Evolutionary conservation across 2,113 vertebrate genomes (phyloP).

Genomic region (Prionailurus viverrinus): DNA sequence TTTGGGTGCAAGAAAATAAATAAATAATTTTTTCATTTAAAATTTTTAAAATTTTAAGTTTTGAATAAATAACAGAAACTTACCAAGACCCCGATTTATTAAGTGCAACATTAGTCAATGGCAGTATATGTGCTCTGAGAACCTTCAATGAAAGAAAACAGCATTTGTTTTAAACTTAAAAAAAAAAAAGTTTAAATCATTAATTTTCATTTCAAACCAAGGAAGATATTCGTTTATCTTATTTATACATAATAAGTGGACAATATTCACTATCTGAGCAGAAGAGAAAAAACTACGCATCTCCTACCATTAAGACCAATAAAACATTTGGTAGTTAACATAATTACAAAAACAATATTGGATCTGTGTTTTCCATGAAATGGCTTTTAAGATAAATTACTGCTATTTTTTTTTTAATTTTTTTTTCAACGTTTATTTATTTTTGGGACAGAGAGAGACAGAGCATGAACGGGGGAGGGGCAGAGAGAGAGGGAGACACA

Average conservation of each 20-base stretch:
- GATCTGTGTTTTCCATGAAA: not conserved
- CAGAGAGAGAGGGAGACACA: no score
- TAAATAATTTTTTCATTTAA: not conserved
- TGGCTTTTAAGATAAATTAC: not conserved
- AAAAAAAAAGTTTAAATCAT: not conserved
- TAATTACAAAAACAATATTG: not conserved
- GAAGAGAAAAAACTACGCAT: not conserved
- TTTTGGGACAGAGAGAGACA: no score
- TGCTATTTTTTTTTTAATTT: not conserved
- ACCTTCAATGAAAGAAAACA: conserved; percentile 87
- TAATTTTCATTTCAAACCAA: conserved; percentile 22
- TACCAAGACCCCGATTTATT: conserved; percentile 98
- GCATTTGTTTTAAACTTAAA: not conserved
- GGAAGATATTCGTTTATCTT: conserved; percentile 12
- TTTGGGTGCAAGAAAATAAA: no score
- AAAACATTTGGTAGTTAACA: not conserved
- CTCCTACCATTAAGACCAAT: not conserved
- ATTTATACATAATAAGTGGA: conserved; percentile 1
- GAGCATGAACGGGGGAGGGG: no score
- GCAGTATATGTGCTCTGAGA: conserved; percentile 94
- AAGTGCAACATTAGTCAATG: conserved; percentile 97
- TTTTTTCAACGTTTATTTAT: no score
- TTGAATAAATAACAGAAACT: conserved; percentile 76
- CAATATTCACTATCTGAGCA: not conserved
- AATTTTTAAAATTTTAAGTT: not conserved